Percentiles rank a stretch among this genome's conserved stretches.
Evolutionary conservation across 2,888 invertebrate species (phyloP).

Genomic region (Scaptomyza parva): DNA sequence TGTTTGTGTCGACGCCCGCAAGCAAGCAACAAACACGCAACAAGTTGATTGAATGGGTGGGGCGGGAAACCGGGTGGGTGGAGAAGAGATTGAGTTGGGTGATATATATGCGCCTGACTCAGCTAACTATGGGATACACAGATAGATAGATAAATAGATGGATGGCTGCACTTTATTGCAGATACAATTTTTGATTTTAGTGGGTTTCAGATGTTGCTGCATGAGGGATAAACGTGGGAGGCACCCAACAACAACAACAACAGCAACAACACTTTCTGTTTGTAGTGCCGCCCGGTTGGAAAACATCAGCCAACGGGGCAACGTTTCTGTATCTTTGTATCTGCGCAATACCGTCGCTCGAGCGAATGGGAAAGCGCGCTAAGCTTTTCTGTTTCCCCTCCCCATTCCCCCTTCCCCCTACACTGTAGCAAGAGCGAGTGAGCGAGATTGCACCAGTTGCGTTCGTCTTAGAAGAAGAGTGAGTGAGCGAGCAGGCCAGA

Average conservation of each 20-base stretch:
- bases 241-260: conserved; percentile 44
- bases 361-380: conserved; percentile 70
- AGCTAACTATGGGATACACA: conserved; percentile 24
- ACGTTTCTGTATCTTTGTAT: conserved; percentile 69
- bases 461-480: conserved; percentile 3
- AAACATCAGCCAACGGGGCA: conserved; percentile 64
- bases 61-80: not conserved
- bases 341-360: conserved; percentile 78
- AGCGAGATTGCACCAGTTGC: conserved; percentile 20
- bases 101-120: conserved; percentile 56
- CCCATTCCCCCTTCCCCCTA: conserved; percentile 1
- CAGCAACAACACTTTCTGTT: not conserved
- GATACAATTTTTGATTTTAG: conserved; percentile 8
- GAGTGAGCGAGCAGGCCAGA: conserved; percentile 22
- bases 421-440: conserved; percentile 11
- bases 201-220: conserved; percentile 31
- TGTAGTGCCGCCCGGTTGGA: conserved; percentile 48
- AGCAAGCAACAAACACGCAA: conserved; percentile 65
- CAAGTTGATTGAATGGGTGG: conserved; percentile 51
- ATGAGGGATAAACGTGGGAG: conserved; percentile 37
- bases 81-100: conserved; percentile 40
- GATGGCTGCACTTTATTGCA: conserved; percentile 8
- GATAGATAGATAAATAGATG: conserved; percentile 4
- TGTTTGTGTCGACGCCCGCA: conserved; percentile 49
- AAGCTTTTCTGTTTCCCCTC: conserved; percentile 52